Evolutionary conservation across 2,888 invertebrate genomes (phyloP).

Genomic region (Coelopa pilipes): DNA sequence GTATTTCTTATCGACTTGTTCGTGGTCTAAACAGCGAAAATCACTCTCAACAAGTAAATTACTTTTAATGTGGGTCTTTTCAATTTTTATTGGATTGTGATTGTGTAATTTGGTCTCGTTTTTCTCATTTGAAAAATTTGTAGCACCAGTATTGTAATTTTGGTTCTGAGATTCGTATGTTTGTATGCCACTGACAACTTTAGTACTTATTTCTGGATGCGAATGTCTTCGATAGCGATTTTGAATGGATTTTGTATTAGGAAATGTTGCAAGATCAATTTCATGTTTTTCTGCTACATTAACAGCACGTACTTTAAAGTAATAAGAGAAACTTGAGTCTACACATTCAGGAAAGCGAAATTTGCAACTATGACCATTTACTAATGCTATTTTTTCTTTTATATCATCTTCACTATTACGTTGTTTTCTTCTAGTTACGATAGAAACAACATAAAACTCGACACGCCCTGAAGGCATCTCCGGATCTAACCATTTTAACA

Average conservation of each 20-base stretch:
- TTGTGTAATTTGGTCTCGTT: background rate
- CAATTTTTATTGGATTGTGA: background rate
- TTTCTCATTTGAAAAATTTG: background rate
- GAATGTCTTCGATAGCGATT: constrained; percentile 40
- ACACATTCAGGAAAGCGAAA: constrained; percentile 47
- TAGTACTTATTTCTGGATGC: constrained; percentile 46
- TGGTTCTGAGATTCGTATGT: constrained; percentile 31
- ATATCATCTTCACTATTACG: constrained; percentile 30
- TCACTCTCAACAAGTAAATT: constrained; percentile 14
- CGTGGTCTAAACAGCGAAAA: constrained; percentile 25
- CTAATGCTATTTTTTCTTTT: constrained; percentile 42
- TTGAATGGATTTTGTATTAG: constrained; percentile 33
- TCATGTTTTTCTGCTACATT: constrained; percentile 48
- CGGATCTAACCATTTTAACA: constrained; percentile 68
- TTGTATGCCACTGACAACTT: constrained; percentile 38
- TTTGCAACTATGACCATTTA: constrained; percentile 47
- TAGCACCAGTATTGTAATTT: constrained; percentile 29
- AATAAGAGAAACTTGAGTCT: constrained; percentile 37
- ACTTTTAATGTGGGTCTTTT: background rate
- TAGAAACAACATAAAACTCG: constrained; percentile 69
- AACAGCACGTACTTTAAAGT: constrained; percentile 53
- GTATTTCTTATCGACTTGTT: background rate
- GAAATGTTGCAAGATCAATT: constrained; percentile 41
- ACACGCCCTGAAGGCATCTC: constrained; percentile 69
- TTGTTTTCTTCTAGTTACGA: constrained; percentile 34